phyloP scores from a whole-genome alignment of 2,113 vertebrate genomes.

The Myotis yumanensis region DNA sequence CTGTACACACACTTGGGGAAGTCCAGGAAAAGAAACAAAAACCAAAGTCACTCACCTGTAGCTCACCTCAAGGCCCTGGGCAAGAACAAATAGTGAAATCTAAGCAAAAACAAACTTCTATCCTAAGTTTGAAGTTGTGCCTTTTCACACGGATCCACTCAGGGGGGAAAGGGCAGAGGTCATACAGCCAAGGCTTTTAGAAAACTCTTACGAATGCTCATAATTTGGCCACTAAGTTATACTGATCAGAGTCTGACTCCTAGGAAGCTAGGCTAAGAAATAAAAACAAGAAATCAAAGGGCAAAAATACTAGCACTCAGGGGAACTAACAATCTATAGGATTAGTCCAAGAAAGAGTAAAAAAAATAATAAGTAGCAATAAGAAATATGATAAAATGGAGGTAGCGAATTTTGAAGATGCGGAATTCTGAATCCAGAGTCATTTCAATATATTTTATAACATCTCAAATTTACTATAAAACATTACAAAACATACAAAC shows the following conservation, averaged over 20 bases:
- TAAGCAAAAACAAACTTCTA: neutral
- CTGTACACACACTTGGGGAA: neutral
- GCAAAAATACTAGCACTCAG: neutral
- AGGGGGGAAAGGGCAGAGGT: neutral
- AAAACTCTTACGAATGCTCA: neutral
- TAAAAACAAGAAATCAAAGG: neutral
- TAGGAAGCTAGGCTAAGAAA: slow-evolving; percentile 1
- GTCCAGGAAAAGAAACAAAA: neutral
- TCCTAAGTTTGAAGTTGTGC: neutral
- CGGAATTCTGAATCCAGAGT: neutral
- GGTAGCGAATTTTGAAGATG: neutral
- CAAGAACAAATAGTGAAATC: neutral
- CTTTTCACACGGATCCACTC: neutral
- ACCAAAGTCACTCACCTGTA: neutral
- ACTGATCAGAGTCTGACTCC: neutral
- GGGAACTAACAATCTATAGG: neutral
- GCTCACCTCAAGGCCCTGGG: neutral
- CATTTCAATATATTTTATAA: neutral
- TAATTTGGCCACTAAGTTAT: neutral
- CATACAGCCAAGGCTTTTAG: neutral
- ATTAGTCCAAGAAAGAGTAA: neutral
- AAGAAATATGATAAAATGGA: neutral
- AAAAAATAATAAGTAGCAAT: neutral
- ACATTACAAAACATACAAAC: neutral
- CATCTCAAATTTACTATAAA: neutral